Evolutionary conservation across 2,113 vertebrate species (phyloP).

Genomic region (Pagrus major): DNA sequence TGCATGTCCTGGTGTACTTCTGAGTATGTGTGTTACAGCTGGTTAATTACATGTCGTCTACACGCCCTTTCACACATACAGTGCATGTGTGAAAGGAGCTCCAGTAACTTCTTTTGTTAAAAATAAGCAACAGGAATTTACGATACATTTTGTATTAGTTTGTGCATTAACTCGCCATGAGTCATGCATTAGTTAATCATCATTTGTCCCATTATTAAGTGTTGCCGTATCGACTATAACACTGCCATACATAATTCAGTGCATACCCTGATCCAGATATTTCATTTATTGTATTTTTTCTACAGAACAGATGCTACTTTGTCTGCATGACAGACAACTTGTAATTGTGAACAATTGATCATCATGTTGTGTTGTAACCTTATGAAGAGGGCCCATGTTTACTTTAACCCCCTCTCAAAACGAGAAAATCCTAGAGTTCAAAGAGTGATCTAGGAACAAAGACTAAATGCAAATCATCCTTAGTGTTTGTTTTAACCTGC

Average conservation of each 20-base stretch:
- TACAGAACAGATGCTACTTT: neutral
- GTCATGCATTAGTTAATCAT: too few relatives aligned
- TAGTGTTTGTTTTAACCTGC: constrained; percentile 25
- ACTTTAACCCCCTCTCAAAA: neutral
- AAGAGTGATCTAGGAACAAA: neutral
- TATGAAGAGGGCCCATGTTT: neutral
- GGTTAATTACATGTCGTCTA: too few relatives aligned
- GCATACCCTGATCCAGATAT: neutral
- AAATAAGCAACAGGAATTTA: too few relatives aligned
- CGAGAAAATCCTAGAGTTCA: neutral
- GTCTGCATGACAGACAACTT: constrained; percentile 25
- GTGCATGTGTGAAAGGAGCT: too few relatives aligned
- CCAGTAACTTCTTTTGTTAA: too few relatives aligned
- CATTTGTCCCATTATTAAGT: too few relatives aligned
- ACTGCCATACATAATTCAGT: neutral
- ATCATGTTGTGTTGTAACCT: neutral
- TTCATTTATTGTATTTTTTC: constrained; percentile 9
- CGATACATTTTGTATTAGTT: too few relatives aligned
- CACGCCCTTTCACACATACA: too few relatives aligned
- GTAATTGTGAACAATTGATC: neutral
- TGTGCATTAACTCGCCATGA: too few relatives aligned
- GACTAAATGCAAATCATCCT: neutral
- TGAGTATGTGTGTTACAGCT: too few relatives aligned
- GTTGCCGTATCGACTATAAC: constrained; percentile 10
- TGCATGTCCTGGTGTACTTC: too few relatives aligned